Evolutionary conservation across 2,888 invertebrate genomes (phyloP).

Genomic region (Lasioglossum pauxillum): DNA sequence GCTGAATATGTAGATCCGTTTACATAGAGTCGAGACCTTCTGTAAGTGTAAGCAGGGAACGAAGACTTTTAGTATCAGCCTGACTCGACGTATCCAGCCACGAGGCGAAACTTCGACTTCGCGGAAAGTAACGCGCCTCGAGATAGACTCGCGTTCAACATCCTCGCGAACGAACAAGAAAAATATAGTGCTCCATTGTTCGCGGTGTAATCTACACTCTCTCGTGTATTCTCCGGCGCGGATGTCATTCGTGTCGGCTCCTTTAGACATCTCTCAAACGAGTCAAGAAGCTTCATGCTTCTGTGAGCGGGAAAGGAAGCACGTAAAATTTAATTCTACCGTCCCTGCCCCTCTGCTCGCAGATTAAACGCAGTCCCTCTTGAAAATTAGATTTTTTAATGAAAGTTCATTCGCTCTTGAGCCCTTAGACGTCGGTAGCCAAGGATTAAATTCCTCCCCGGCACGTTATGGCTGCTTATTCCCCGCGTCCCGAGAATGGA

Average conservation of each 20-base stretch:
- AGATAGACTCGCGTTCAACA: not conserved
- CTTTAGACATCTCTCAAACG: constrained; percentile 32
- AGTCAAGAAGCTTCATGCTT: constrained; percentile 63
- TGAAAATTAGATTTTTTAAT: constrained; percentile 73
- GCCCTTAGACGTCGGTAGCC: constrained; percentile 49
- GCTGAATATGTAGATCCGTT: constrained; percentile 64
- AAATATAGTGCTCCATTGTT: not conserved
- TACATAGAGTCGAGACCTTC: constrained; percentile 40
- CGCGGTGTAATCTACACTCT: not conserved
- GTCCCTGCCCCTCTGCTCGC: not conserved
- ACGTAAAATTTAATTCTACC: constrained; percentile 70
- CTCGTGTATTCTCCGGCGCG: not conserved
- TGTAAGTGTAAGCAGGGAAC: constrained; percentile 40
- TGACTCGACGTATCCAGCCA: not conserved
- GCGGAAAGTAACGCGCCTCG: not conserved
- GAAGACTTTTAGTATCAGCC: not conserved
- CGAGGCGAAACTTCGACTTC: not conserved
- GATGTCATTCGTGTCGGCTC: constrained; percentile 24
- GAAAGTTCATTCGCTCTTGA: constrained; percentile 71
- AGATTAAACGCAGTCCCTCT: constrained; percentile 67
- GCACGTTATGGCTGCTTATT: constrained; percentile 49
- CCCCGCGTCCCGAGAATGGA: constrained; percentile 43
- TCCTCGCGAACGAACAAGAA: not conserved
- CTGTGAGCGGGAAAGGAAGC: constrained; percentile 64
- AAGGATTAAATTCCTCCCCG: constrained; percentile 66